A percentile compares a stretch with the other conserved stretches of the same genome.
These are phyloP conservation scores for Theretra japonica DNA, from an alignment of 2,888 invertebrate genomes.

Conservation along the genomic window DNA sequence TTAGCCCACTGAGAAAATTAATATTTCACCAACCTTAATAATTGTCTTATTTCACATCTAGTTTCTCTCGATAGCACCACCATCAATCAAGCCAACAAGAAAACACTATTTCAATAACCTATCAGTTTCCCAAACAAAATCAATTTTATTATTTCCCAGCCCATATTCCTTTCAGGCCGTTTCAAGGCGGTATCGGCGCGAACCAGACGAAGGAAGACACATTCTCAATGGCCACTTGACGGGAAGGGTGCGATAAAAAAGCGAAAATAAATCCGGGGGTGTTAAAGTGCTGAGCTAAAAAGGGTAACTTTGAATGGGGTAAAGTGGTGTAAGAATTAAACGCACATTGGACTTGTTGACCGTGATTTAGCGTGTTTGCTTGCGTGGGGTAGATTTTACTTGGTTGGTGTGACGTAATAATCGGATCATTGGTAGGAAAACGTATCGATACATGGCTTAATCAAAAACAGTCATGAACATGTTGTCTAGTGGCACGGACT, in stretches of 20 bases:
- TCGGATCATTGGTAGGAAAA: too few species aligned
- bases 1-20: too few species aligned
- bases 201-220: conserved; percentile 2
- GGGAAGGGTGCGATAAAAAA: conserved; percentile 21
- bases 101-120: background rate
- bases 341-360: conserved; percentile 6
- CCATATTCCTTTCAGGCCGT: conserved; percentile 18
- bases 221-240: conserved; percentile 24
- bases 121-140: conserved; percentile 8
- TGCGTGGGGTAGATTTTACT: background rate
- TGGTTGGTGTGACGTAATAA: too few species aligned
- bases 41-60: too few species aligned
- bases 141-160: conserved; percentile 5
- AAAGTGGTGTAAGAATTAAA: background rate
- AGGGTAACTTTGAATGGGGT: conserved; percentile 12
- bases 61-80: too few species aligned
- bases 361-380: background rate
- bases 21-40: too few species aligned
- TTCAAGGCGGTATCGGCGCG: background rate
- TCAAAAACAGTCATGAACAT: too few species aligned
- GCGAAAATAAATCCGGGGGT: conserved; percentile 21
- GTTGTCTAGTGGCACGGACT: too few species aligned
- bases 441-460: too few species aligned
- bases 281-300: conserved; percentile 19
- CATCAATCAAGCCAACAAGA: background rate